Percentiles rank a stretch among this genome's conserved stretches.
phyloP scores from a whole-genome alignment of 2,797 vertebrate species.

The Menidia menidia region DNA sequence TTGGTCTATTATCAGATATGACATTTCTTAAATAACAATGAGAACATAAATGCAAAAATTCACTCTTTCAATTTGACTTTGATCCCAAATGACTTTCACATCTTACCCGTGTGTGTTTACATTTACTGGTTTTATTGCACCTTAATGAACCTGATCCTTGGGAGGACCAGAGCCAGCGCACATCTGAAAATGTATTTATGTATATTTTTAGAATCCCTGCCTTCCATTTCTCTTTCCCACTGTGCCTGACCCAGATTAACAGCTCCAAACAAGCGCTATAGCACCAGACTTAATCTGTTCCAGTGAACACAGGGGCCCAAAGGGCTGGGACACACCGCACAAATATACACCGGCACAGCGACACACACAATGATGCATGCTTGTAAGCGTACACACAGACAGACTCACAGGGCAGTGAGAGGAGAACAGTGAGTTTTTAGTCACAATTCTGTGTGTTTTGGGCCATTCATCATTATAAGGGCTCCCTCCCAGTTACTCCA shows the following conservation, averaged over 20 bases:
- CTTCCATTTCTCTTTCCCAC: constrained; percentile 31
- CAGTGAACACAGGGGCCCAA: constrained; percentile 36
- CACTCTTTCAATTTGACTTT: too few relatives aligned
- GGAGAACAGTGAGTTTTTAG: background rate
- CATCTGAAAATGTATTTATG: constrained; percentile 8
- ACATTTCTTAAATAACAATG: background rate
- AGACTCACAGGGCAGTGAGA: constrained; percentile 26
- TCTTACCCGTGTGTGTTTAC: background rate
- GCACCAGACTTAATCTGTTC: constrained; percentile 47
- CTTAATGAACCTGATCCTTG: constrained; percentile 1
- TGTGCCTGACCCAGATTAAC: constrained; percentile 46
- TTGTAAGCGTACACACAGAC: constrained; percentile 5
- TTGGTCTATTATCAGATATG: background rate
- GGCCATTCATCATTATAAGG: background rate
- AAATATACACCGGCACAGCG: constrained; percentile 4
- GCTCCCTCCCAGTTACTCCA: background rate
- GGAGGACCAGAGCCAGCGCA: background rate
- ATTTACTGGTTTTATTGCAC: background rate
- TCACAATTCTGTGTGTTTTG: background rate
- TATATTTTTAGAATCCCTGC: constrained; percentile 32
- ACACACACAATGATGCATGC: background rate
- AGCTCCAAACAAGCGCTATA: constrained; percentile 30
- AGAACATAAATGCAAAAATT: background rate
- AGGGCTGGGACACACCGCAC: constrained; percentile 26
- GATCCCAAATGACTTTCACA: background rate